Conservation (phyloP, 2,113 vertebrate species). For the Scytalopus superciliaris region DNA sequence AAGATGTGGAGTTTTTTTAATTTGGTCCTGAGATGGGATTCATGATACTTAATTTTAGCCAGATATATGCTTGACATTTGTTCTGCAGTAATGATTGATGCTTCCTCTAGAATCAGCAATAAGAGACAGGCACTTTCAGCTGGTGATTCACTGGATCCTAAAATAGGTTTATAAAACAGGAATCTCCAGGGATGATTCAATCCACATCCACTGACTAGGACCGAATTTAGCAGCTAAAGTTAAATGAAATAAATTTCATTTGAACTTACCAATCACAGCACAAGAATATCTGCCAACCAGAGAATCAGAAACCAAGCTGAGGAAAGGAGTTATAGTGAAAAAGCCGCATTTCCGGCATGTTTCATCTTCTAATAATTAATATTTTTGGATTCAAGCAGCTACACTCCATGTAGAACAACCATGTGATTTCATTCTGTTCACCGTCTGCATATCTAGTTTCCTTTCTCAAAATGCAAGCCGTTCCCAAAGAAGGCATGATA, state of each 20-base stretch:
- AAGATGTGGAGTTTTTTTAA: background rate
- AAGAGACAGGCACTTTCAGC: constrained; percentile 39
- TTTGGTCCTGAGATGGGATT: background rate
- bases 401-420: background rate
- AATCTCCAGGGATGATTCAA: constrained; percentile 55
- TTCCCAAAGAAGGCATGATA: background rate
- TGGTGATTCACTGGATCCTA: constrained; percentile 52
- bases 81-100: constrained; percentile 23
- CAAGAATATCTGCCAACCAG: background rate
- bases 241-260: constrained; percentile 5
- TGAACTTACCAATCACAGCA: background rate
- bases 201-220: constrained; percentile 3
- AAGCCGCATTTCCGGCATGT: background rate
- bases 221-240: background rate
- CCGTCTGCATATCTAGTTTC: background rate
- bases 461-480: background rate
- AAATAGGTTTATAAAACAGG: constrained; percentile 54
- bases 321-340: background rate
- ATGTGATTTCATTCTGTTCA: background rate
- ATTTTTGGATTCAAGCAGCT: background rate
- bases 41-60: constrained; percentile 17
- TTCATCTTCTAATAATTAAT: background rate
- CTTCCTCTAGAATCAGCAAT: constrained; percentile 30
- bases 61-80: background rate
- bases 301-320: background rate